phyloP scores from a whole-genome alignment of 2,797 vertebrate species.

The Leptodactylus fallax region DNA sequence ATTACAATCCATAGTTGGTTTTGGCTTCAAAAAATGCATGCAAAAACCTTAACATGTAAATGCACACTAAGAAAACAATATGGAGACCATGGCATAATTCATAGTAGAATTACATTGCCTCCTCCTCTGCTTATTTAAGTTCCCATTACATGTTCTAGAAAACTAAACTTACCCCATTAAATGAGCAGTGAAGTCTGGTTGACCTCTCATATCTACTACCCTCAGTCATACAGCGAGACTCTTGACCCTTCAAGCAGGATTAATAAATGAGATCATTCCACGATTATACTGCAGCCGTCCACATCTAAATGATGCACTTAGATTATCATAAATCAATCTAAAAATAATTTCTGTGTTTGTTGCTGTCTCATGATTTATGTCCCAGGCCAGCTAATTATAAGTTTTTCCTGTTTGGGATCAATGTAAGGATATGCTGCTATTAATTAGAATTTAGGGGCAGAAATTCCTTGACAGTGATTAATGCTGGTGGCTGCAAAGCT shows the following conservation, averaged over 20 bases:
- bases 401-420: constrained; percentile 50
- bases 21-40: too few relatives aligned
- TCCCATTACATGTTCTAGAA: neutral
- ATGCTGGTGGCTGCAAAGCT: constrained; percentile 18
- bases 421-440: constrained; percentile 50
- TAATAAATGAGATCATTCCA: neutral
- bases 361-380: constrained; percentile 58
- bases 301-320: constrained; percentile 35
- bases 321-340: constrained; percentile 56
- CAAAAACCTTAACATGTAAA: too few relatives aligned
- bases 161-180: neutral
- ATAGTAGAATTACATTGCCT: neutral
- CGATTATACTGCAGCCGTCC: neutral
- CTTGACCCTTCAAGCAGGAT: neutral
- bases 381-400: constrained; percentile 49
- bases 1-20: too few relatives aligned
- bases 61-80: neutral
- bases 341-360: constrained; percentile 54
- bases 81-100: neutral
- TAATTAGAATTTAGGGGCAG: constrained; percentile 57
- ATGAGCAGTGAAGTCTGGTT: neutral
- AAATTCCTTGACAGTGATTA: constrained; percentile 58
- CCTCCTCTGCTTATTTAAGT: neutral
- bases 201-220: neutral
- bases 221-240: neutral